Base-by-base conservation (phyloP, 2,888 invertebrate species). In the Drosophila monieri region DNA sequence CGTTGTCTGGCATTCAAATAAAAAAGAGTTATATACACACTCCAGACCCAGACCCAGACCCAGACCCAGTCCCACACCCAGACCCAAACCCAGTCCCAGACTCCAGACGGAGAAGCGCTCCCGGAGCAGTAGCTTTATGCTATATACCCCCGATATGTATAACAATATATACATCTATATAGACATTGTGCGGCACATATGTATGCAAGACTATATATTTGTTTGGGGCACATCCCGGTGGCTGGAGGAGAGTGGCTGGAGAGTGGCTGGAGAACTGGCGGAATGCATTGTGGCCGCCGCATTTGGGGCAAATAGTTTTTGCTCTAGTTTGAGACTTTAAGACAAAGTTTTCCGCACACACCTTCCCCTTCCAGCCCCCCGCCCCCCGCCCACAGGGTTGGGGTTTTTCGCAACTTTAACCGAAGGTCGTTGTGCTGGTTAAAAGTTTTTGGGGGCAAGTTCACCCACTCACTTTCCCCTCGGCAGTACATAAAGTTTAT, bases 281-380 rank as follows among this genome's bases (percentile, higher is more conserved):
- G 39, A 61, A 69, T 70, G 61, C 60, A 59, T 66, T 72, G 53
- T 67, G 57, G 62, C 75, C 67, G 54, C 73, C 51, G 70, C 74
- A 77, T 87, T 79, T 88, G 79, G 86, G 86, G 80, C 88, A 87
- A 87, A 88, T 88, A 88, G 88, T 87, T 88, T 55, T 77, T 85
- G 88, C 68, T 80, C 84, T 67, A 88, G 78, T 88, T 87, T 74
- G 72, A 81, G 27, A 83, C 80, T 87, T 84, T 76, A 84, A 84
- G 77, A 74, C 81, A 85, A 83, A 83, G 85, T 83, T 83, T 85
- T 60, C 25, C 77, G 49, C 52, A 43, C 41, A 52, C 41, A 52
- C 23, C 60, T 44, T 30, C 25, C 18, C 18, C 18, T n/a, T n/a
- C n/a, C n/a, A n/a, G n/a, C n/a, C 18, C 18, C 18, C 18, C 18